Percentiles rank a stretch among this genome's conserved stretches.
These are phyloP conservation scores for Eurystomus gularis DNA, from an alignment of 2,113 vertebrate genomes.

Conservation along the genomic window DNA sequence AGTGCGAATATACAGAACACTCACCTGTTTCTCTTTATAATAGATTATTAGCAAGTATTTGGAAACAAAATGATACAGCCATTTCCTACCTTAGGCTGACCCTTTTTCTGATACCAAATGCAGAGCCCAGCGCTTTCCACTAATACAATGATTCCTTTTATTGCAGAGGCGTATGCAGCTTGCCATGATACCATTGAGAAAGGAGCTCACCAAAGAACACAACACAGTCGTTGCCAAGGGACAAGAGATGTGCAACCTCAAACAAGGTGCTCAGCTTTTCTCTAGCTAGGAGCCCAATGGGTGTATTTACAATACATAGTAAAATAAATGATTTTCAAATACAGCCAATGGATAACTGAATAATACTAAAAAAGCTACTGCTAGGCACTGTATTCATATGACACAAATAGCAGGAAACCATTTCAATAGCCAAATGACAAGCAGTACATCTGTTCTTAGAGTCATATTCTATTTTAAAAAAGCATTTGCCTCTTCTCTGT, in stretches of 20 bases:
- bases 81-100: background rate
- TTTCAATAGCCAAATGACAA: slow-evolving; percentile 13
- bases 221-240: background rate
- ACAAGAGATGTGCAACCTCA: background rate
- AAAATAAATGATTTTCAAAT: background rate
- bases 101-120: background rate
- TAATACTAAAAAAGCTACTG: background rate
- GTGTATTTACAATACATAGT: background rate
- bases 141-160: background rate
- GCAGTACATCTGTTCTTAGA: background rate
- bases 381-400: background rate
- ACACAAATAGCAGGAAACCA: background rate
- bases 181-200: background rate
- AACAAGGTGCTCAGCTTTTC: background rate
- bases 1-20: background rate
- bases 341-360: background rate
- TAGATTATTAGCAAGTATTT: background rate
- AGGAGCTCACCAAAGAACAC: background rate
- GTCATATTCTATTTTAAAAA: background rate
- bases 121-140: background rate
- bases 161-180: background rate
- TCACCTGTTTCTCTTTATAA: background rate
- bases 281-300: background rate
- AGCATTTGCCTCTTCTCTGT: background rate
- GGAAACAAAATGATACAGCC: background rate